A percentile compares a stretch with the other conserved stretches of the same genome.
Conservation (phyloP, 1,140 invertebrate genomes). For the Drosophila tani region DNA sequence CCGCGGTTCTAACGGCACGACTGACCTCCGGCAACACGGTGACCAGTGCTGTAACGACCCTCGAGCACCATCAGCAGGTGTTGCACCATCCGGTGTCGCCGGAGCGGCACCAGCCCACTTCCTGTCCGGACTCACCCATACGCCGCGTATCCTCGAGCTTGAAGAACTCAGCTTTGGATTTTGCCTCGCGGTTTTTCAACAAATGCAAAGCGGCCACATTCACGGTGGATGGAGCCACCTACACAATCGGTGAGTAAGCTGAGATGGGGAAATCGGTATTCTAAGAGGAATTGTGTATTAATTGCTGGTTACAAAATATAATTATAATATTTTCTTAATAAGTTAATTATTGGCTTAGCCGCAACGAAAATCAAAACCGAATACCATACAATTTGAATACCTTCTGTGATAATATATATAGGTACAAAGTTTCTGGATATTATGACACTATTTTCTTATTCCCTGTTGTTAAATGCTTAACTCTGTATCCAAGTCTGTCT, state of each 20-base stretch:
- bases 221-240: slow-evolving; percentile 91
- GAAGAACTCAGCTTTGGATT: slow-evolving; percentile 79
- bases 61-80: slow-evolving; percentile 30
- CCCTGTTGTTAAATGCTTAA: not conserved
- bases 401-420: too few species aligned
- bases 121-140: slow-evolving; percentile 81
- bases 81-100: slow-evolving; percentile 18
- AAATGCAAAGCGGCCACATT: slow-evolving; percentile 92
- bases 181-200: slow-evolving; percentile 88
- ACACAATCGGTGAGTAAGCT: slow-evolving; percentile 90
- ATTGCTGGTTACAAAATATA: too few species aligned
- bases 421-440: not conserved
- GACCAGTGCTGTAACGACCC: slow-evolving; percentile 40
- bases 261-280: not conserved
- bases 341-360: too few species aligned
- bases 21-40: slow-evolving; percentile 59
- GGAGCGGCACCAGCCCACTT: slow-evolving; percentile 54
- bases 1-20: slow-evolving; percentile 57
- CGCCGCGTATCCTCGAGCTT: slow-evolving; percentile 80
- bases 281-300: not conserved
- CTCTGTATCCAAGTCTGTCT: not conserved
- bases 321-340: not conserved
- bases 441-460: not conserved
- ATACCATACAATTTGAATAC: too few species aligned
- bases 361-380: too few species aligned